Percentiles rank a stretch among this genome's conserved stretches.
These are phyloP conservation scores for Rhabdomys dilectus DNA, from an alignment of 2,113 vertebrate genomes.

Conservation along the genomic window DNA sequence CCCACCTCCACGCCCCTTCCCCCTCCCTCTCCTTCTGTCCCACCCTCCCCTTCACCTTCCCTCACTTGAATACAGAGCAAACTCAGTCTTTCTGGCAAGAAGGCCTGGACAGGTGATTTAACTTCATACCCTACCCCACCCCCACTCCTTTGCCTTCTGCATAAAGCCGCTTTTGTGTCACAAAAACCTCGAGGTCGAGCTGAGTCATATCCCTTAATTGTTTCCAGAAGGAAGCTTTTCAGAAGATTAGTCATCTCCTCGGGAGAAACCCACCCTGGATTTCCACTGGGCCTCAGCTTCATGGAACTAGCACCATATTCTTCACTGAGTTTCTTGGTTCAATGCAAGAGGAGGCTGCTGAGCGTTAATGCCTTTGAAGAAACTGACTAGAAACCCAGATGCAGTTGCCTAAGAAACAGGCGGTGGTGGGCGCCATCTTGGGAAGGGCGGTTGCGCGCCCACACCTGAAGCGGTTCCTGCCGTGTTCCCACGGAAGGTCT, in stretches of 20 bases:
- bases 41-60: neutral
- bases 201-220: neutral
- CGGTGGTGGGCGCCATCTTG: too few relatives aligned
- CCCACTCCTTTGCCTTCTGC: neutral
- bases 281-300: neutral
- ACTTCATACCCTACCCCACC: neutral
- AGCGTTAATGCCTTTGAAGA: neutral
- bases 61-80: neutral
- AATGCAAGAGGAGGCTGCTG: neutral
- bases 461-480: neutral
- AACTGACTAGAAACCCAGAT: neutral
- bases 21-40: neutral
- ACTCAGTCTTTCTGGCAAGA: neutral
- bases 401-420: neutral
- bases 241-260: neutral
- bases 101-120: neutral
- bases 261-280: neutral
- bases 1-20: fast-evolving
- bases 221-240: neutral
- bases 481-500: neutral
- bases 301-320: neutral
- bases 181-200: neutral
- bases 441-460: neutral
- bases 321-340: neutral
- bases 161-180: neutral